Percentiles rank a stretch among this genome's conserved stretches.
phyloP scores from a whole-genome alignment of 2,797 vertebrate species.

The Tadarida brasiliensis region DNA sequence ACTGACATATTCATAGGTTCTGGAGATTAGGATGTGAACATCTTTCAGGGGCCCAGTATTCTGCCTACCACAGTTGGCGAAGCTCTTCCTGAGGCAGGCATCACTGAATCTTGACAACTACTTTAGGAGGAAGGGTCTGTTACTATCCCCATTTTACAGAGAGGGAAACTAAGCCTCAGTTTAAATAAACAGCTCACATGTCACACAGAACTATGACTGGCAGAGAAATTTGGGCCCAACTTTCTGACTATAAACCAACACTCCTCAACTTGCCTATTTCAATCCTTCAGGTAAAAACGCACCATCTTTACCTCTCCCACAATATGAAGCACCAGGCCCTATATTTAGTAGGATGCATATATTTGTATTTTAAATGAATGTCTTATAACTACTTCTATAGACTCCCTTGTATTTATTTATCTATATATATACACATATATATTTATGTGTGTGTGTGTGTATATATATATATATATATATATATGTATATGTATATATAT shows the following conservation, averaged over 20 bases:
- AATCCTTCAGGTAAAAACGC: background rate
- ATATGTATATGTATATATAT: too few relatives aligned
- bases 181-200: background rate
- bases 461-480: too few relatives aligned
- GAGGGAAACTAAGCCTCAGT: background rate
- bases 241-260: background rate
- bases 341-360: background rate
- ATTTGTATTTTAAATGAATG: background rate
- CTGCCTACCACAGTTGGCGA: too few relatives aligned
- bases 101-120: background rate
- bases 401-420: background rate
- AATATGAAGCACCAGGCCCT: background rate
- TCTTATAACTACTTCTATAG: background rate
- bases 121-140: background rate
- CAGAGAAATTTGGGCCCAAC: background rate
- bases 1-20: background rate
- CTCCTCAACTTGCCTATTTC: background rate
- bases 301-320: background rate
- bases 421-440: too few relatives aligned
- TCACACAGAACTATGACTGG: background rate
- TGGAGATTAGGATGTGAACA: background rate
- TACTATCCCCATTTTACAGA: background rate
- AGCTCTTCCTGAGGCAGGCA: background rate
- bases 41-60: background rate
- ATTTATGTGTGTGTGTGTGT: too few relatives aligned